Conservation (phyloP, 2,888 invertebrate species). For the Lochmaea capreae region DNA sequence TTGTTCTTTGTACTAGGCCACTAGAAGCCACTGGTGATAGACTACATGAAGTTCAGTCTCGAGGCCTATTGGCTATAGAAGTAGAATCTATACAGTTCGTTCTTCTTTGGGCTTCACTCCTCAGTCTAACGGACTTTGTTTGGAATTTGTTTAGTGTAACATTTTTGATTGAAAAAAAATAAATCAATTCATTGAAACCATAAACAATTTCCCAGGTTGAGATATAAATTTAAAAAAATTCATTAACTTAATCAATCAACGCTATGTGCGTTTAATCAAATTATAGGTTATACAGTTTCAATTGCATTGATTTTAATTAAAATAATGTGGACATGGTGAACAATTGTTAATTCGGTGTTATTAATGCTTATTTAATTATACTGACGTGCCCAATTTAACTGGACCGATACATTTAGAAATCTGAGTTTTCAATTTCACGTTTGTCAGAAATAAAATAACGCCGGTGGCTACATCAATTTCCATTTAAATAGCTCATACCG, state of each 20-base stretch:
- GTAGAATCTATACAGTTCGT: too few relatives aligned
- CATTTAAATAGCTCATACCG: neutral
- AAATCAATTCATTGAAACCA: neutral
- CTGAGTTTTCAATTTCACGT: neutral
- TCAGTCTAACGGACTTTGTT: too few relatives aligned
- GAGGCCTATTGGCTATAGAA: too few relatives aligned
- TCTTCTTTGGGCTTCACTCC: too few relatives aligned
- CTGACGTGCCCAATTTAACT: neutral
- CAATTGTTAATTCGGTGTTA: slow-evolving; percentile 6
- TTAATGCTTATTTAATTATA: slow-evolving; percentile 19
- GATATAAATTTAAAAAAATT: neutral
- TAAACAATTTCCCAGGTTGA: neutral
- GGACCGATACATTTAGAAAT: neutral
- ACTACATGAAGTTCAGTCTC: too few relatives aligned
- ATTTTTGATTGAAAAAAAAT: neutral
- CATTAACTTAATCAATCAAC: neutral
- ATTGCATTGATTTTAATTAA: slow-evolving; percentile 13
- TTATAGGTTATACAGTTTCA: slow-evolving; percentile 3
- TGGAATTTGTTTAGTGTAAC: neutral
- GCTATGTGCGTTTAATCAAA: neutral
- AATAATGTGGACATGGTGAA: slow-evolving; percentile 2
- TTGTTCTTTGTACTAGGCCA: too few relatives aligned
- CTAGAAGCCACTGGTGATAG: too few relatives aligned
- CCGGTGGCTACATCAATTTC: neutral
- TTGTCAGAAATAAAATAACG: neutral